Base-by-base conservation (phyloP, 1,140 invertebrate genomes). In the Ditylenchus dipsaci region DNA sequence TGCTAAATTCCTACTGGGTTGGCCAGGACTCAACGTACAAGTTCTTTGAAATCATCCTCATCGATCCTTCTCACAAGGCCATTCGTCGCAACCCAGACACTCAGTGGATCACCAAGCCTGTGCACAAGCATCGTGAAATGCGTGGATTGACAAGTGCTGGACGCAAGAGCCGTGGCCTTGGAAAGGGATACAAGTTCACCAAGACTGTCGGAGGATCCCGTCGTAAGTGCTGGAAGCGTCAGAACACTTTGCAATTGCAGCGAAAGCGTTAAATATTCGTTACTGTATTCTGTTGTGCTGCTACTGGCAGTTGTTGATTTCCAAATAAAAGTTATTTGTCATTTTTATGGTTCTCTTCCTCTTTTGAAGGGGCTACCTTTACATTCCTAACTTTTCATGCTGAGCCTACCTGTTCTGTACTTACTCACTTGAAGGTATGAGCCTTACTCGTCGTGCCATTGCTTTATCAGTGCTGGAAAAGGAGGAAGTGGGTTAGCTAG, bases 1-100 rank as follows among this genome's bases (percentile, higher is more conserved):
- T 99, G 1, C 85, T 99, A 1, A 97, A 95, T 86, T 97, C 94
- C 0, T 99, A 99, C 84, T 99, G 96, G 96, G 92, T 99, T 38
- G 93, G 91, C 29, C 92, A 99, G 83, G 96, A 99, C 83, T 93
- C 95, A 59, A 95, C 92, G 0, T 98, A 95, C 87, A 99, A 99
- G 88, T 99, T 95, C 84, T 99, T 88, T 84, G 96, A 99, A 88
- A 90, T 97, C 13, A 92, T 95, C 80, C 85, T 95, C 64, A 87
- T 97, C 70, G 95, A 98, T 86, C 92, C 92, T 29, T 89, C 90
- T 79, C 94, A 97, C 85, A 95, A 94, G 86, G 91, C 91, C 26
- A 93, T 99, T 80, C 89, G 94, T 67, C 89, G 90, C 76, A 93
- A 98, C 85, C 89, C 95, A 42, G 93, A 96, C 84, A 88, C 92